These are phyloP conservation scores for Belonocnema kinseyi DNA, from an alignment of 1,140 invertebrate species.

Conservation along the genomic window DNA sequence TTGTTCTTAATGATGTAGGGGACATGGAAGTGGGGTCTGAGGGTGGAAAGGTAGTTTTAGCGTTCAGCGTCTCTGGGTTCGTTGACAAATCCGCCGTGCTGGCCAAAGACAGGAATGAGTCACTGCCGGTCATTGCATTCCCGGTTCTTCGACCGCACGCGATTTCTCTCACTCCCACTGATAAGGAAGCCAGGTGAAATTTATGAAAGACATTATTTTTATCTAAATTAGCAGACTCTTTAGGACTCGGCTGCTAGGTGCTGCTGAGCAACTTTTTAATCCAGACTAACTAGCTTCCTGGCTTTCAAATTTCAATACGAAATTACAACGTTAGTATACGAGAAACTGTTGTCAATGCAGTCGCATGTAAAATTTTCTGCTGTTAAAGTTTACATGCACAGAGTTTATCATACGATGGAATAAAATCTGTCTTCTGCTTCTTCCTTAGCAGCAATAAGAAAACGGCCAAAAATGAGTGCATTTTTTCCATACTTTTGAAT, in stretches of 20 bases:
- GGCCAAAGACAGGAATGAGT: slow-evolving; percentile 21
- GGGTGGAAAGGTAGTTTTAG: neutral
- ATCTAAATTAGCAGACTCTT: slow-evolving; percentile 27
- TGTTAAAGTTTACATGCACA: too few species aligned
- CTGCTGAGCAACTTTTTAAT: neutral
- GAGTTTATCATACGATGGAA: too few species aligned
- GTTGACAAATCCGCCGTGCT: slow-evolving; percentile 29
- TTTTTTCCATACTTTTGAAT: too few species aligned
- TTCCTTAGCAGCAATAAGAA: too few species aligned
- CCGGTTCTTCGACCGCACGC: slow-evolving; percentile 20
- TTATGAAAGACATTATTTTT: slow-evolving; percentile 29
- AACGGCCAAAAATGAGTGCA: too few species aligned
- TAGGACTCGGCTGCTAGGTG: slow-evolving; percentile 12
- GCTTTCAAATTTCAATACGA: neutral
- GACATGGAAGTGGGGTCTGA: neutral
- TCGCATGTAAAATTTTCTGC: too few species aligned
- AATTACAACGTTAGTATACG: neutral
- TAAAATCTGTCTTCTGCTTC: too few species aligned
- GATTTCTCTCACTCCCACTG: slow-evolving; percentile 23
- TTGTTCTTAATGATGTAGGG: slow-evolving; percentile 12
- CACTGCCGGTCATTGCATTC: slow-evolving; percentile 26
- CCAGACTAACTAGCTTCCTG: neutral
- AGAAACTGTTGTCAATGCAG: too few species aligned
- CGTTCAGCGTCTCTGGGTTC: slow-evolving; percentile 17
- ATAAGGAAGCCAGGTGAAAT: slow-evolving; percentile 26